Base-by-base conservation (phyloP, 2,888 invertebrate species). In the Pyrrhosoma nymphula region DNA sequence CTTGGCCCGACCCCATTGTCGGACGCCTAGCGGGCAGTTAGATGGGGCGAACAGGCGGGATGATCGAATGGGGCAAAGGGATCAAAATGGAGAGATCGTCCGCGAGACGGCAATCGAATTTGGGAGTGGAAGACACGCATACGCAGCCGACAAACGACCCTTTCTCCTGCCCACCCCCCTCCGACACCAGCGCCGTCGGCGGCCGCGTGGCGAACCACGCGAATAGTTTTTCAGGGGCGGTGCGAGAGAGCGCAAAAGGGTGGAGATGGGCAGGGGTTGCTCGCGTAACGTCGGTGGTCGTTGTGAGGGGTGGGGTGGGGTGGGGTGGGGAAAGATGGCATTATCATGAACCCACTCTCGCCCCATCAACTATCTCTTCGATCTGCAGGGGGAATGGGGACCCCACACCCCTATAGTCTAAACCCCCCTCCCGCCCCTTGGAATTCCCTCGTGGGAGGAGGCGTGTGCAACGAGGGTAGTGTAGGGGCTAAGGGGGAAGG, bases 101-200 rank as follows among this genome's bases (percentile, higher is more conserved):
- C 30, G 16, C 82, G n/a, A 26, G 69, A 14, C 91, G 39, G 39
- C 91, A 47, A 93, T 93, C 75, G 6, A 93, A 93, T 93, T 91
- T 93, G 47, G 69, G 63, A n/a, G 20, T 16, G 69, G 20, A n/a
- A 69, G 47, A 93, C 26, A 39, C 18, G 60, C 18, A 20, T 30
- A 47, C 55, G 69, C 47, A 47, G 93, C 93, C 93, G 63, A 18
- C 23, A 39, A 69, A 60, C 60, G 91, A 39, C 91, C 63, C 26
- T 47, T 60, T 90, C 30, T 30, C 60, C 91, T 12, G 60, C 56
- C 91, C 63, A 26, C 89, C 89, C 56, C 26, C 35, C 10, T 20
- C n/a, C 88, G 23, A n/a, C 82, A 30, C 82, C 82, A 35, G 35
- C 47, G 69, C 93, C 93, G 47, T 16, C 47, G 69, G 93, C 69